phyloP scores from a whole-genome alignment of 1,140 invertebrate genomes.

The Lepidurus couesii region DNA sequence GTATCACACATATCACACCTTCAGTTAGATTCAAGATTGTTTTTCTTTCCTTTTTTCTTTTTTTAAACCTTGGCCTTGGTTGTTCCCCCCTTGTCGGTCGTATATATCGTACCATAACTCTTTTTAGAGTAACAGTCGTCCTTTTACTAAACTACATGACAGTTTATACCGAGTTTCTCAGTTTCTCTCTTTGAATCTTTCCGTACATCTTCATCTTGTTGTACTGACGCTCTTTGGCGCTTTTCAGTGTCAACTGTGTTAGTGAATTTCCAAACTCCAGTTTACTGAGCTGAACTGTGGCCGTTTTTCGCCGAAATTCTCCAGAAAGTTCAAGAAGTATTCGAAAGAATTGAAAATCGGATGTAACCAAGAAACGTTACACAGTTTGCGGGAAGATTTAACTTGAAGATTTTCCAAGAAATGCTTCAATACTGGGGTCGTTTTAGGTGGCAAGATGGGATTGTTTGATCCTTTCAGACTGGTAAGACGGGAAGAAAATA shows the following conservation, averaged over 20 bases:
- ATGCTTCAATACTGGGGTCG: not conserved
- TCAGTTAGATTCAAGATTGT: not conserved
- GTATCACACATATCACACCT: conserved; percentile 8
- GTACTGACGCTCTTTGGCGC: too few relatives aligned
- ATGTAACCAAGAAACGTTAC: not conserved
- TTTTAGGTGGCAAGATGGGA: not conserved
- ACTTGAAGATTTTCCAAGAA: not conserved
- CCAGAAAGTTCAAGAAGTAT: too few relatives aligned
- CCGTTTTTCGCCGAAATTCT: not conserved
- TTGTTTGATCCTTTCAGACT: not conserved
- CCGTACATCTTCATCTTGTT: too few relatives aligned
- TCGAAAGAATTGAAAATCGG: not conserved
- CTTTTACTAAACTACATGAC: not conserved
- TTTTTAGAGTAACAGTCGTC: not conserved
- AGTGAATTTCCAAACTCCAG: too few relatives aligned
- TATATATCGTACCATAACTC: not conserved
- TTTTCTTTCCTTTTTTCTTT: not conserved
- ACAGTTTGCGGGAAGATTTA: not conserved
- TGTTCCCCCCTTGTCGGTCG: not conserved
- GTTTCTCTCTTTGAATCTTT: too few relatives aligned
- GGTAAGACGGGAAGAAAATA: not conserved
- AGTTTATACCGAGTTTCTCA: too few relatives aligned
- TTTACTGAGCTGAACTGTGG: not conserved
- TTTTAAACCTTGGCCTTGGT: not conserved
- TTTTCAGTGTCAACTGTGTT: too few relatives aligned